Evolutionary conservation across 2,888 invertebrate species (phyloP).

Genomic region (Stenichneumon culpator): DNA sequence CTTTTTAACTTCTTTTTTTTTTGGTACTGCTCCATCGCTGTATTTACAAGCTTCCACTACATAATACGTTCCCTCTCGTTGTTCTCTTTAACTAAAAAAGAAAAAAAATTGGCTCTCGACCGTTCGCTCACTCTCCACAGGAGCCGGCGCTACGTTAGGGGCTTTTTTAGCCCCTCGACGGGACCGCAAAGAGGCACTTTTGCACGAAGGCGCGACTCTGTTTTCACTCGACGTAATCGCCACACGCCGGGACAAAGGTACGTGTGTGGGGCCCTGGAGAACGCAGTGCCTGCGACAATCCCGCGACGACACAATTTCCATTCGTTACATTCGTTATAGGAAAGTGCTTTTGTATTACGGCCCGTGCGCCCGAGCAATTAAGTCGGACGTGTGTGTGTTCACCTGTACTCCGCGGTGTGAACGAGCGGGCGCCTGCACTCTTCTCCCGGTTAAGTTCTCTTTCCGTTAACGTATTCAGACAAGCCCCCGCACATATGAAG

Average conservation of each 20-base stretch:
- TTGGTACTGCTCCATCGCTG: background rate
- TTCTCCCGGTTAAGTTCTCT: slow-evolving; percentile 40
- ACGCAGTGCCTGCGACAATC: background rate
- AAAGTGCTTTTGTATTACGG: slow-evolving; percentile 75
- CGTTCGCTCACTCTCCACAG: background rate
- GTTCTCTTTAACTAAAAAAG: slow-evolving; percentile 24
- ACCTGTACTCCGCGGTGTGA: slow-evolving; percentile 18
- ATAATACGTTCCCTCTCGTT: slow-evolving; percentile 14
- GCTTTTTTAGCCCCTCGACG: slow-evolving; percentile 22
- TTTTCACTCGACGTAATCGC: slow-evolving; percentile 55
- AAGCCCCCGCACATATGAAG: background rate
- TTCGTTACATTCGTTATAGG: slow-evolving; percentile 70
- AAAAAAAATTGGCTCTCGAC: slow-evolving; percentile 40
- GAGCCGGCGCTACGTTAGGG: slow-evolving; percentile 3
- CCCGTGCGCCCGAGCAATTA: slow-evolving; percentile 71
- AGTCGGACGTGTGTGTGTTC: slow-evolving; percentile 68
- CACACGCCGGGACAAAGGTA: slow-evolving; percentile 24
- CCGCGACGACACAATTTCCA: slow-evolving; percentile 54
- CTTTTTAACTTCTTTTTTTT: background rate
- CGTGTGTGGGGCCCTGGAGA: background rate
- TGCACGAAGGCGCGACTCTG: slow-evolving; percentile 46
- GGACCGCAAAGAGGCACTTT: slow-evolving; percentile 54
- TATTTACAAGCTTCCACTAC: background rate
- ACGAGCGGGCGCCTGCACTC: slow-evolving; percentile 8
- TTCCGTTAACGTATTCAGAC: slow-evolving; percentile 37